Base-by-base conservation (phyloP, 64 coral and sea anemone genomes). In the Catalaphyllia jardinei region DNA sequence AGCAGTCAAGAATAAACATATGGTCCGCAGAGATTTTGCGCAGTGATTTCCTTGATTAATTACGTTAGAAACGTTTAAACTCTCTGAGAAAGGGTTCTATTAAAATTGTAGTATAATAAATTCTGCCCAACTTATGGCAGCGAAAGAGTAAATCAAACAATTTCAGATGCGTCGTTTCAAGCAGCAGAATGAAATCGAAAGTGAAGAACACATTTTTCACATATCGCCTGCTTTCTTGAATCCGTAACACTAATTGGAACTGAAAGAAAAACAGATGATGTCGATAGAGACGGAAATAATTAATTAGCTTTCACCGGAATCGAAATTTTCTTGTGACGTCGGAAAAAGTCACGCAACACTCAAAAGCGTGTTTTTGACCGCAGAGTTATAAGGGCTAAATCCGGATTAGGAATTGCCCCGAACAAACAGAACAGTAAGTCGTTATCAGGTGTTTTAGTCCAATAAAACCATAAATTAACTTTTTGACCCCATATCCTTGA, bases 401-500 rank as follows among this genome's bases (percentile, higher is more conserved):
- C 49, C 76, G 76, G 24, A 24, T 29, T 27, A 10, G 3, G 15
- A 72, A 85, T 17, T 52, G 17, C 18, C 35, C 81, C n/a, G 39
- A 28, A 71, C 8, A 30, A 61, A 5, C 57, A 61, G 22, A 52
- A 71, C 42, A n/a, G 63, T 38, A 17, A 10, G 25, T 11, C 46
- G 35, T 69, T 71, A 28, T 79, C 27, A 79, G 28, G 27, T 19
- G 28, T 31, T 80, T 80, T 80, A 62, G 29, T 61, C 15, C 8
- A 62, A 28, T 13, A 61, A 60, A 18, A 38, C 24, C 31, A 25
- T 15, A 42, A 22, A 71, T 85, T 85, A 71, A 24, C 62, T 71
- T 85, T 22, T 51, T 85, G 81, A 85, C 62, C 19, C 11, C 62
- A 39, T 71, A 63, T 69, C 31, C 35, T 20, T n/a, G 57, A 64